A percentile compares a stretch with the other conserved stretches of the same genome.
phyloP scores from a whole-genome alignment of 2,888 invertebrate genomes.

The Sphinx pinastri region DNA sequence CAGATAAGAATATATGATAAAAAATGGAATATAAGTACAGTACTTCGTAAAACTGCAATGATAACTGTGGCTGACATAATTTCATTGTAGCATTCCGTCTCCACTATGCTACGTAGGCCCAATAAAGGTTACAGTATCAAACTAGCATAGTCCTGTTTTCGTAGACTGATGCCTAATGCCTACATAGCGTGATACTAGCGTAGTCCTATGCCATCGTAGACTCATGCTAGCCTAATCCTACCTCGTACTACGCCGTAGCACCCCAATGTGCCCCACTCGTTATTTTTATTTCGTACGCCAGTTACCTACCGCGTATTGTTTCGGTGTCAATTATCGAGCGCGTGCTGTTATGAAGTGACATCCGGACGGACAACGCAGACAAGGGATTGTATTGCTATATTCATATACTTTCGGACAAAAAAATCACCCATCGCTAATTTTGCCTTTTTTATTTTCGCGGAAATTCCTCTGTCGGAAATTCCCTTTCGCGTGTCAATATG shows the following conservation, averaged over 20 bases:
- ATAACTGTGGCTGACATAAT: background rate
- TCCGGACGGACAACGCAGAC: slow-evolving; percentile 25
- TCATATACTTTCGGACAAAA: background rate
- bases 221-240: background rate
- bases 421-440: background rate
- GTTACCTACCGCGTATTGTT: slow-evolving; percentile 49
- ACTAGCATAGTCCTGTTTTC: background rate
- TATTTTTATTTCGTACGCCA: slow-evolving; percentile 40
- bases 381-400: slow-evolving; percentile 1
- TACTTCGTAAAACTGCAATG: no score
- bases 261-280: slow-evolving; percentile 8
- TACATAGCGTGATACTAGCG: no score
- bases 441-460: no score
- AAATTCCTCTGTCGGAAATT: no score
- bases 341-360: slow-evolving; percentile 30
- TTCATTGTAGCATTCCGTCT: background rate
- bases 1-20: no score
- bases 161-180: no score
- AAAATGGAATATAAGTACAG: no score
- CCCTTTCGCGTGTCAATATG: no score
- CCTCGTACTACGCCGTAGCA: background rate
- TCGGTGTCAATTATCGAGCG: slow-evolving; percentile 50
- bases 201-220: background rate
- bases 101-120: background rate
- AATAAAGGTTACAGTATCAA: background rate